Percentiles rank a stretch among this genome's conserved stretches.
These are phyloP conservation scores for Sebastes cheni DNA, from an alignment of 2,797 vertebrate species.

Conservation along the genomic window DNA sequence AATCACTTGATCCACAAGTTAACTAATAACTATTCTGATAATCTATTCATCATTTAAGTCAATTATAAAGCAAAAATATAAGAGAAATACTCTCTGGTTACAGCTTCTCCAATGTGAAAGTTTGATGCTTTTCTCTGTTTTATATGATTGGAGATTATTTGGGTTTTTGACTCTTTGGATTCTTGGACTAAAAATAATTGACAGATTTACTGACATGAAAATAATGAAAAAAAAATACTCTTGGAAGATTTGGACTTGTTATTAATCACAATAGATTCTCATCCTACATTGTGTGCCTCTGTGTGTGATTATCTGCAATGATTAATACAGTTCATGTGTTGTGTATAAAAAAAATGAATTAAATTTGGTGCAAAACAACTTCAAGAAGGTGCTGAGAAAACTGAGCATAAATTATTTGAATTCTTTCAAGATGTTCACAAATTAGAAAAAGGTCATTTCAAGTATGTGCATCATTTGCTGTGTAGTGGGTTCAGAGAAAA, in stretches of 20 bases:
- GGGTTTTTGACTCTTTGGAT: background rate
- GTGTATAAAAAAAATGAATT: background rate
- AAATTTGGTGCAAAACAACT: too few relatives aligned
- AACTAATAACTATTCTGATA: background rate
- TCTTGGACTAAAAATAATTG: background rate
- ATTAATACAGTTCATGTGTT: background rate
- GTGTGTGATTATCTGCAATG: background rate
- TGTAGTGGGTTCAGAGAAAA: slow-evolving; percentile 12
- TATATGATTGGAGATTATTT: background rate
- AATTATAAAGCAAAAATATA: background rate
- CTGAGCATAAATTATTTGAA: background rate
- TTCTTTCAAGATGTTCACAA: background rate
- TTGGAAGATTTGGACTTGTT: too few relatives aligned
- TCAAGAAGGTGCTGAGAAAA: too few relatives aligned
- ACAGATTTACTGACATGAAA: background rate
- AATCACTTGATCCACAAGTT: background rate
- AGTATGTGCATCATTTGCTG: background rate
- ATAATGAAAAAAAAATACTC: background rate
- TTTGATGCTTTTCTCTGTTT: background rate
- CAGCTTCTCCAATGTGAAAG: background rate
- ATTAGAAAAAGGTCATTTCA: background rate
- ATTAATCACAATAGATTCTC: background rate
- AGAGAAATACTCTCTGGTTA: background rate
- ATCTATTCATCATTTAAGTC: background rate
- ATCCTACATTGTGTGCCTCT: background rate